Percentiles rank a stretch among this genome's conserved stretches.
phyloP scores from a whole-genome alignment of 2,113 vertebrate species.

The Camarhynchus parvulus region DNA sequence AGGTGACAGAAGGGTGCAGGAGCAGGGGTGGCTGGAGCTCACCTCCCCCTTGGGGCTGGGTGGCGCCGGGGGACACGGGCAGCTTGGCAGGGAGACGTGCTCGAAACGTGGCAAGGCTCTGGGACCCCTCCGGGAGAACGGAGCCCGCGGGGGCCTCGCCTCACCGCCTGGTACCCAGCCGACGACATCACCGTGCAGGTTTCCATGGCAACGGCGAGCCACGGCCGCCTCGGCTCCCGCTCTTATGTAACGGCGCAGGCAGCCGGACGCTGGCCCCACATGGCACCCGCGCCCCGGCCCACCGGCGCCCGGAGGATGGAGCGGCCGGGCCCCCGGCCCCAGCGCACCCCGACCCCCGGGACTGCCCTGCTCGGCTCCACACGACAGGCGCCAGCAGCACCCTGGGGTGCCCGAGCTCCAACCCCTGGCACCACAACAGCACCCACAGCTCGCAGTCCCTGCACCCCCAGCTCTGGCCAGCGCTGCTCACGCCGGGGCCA shows the following conservation, averaged over 20 bases:
- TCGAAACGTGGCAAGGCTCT: neutral
- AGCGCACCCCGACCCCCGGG: neutral
- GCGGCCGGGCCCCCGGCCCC: neutral
- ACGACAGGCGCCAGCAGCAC: neutral
- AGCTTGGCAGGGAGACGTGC: rapidly evolving
- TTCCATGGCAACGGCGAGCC: constrained; percentile 75
- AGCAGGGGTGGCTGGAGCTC: neutral
- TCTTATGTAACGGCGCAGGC: constrained; percentile 76
- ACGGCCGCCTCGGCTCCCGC: constrained; percentile 71
- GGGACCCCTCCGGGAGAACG: neutral
- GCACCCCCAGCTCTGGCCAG: neutral
- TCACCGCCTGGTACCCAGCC: constrained; percentile 25
- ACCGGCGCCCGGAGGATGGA: rapidly evolving
- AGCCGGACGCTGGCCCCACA: constrained; percentile 20
- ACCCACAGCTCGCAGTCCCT: neutral
- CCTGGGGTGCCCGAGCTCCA: neutral
- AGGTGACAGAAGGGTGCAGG: rapidly evolving
- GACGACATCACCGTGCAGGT: constrained; percentile 60
- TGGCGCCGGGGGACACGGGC: neutral
- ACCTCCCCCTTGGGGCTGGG: neutral
- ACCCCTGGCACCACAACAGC: neutral
- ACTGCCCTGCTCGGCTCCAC: neutral
- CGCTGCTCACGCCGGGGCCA: neutral
- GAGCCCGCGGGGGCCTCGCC: constrained; percentile 29
- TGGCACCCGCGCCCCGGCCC: neutral